Conservation (phyloP, 2,888 invertebrate genomes). For the Amphipyra berbera region DNA sequence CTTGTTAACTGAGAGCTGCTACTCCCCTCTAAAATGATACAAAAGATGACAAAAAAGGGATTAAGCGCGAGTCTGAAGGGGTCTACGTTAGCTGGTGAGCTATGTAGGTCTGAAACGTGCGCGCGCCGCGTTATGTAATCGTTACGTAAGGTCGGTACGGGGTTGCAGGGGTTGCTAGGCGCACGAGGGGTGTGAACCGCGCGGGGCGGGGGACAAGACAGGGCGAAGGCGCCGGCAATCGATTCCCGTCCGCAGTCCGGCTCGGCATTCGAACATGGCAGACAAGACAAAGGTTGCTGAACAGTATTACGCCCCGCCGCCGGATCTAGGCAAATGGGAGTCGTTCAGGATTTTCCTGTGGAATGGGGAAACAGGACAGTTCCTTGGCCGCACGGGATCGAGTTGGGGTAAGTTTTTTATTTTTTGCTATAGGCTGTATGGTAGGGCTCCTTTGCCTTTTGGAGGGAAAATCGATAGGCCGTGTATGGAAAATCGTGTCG, state of each 20-base stretch:
- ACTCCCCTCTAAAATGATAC: conserved; percentile 35
- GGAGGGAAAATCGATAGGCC: conserved; percentile 72
- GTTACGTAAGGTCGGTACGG: conserved; percentile 83
- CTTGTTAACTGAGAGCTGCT: conserved; percentile 63
- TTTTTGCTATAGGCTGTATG: conserved; percentile 15
- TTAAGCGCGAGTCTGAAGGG: conserved; percentile 44
- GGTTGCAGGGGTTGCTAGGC: conserved; percentile 75
- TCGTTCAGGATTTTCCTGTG: conserved; percentile 95
- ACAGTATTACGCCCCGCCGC: conserved; percentile 95
- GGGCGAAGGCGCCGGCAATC: conserved; percentile 83
- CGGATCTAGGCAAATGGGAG: conserved; percentile 96
- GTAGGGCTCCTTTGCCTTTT: conserved; percentile 55
- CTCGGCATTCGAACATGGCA: conserved; percentile 91
- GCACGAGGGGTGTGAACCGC: conserved; percentile 63
- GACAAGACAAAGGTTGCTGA: conserved; percentile 93
- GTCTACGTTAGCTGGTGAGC: conserved; percentile 59
- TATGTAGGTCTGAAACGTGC: conserved; percentile 77
- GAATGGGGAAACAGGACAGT: conserved; percentile 97
- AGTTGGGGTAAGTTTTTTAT: conserved; percentile 96
- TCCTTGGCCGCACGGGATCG: conserved; percentile 96
- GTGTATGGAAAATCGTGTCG: conserved; percentile 7
- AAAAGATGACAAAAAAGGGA: conserved; percentile 26
- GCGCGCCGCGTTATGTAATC: conserved; percentile 87
- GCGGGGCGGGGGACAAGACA: conserved; percentile 59
- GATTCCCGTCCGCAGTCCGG: conserved; percentile 86